A percentile compares a stretch with the other conserved stretches of the same genome.
phyloP scores from a whole-genome alignment of 1,140 invertebrate species.

The Teleopsis dalmanni region DNA sequence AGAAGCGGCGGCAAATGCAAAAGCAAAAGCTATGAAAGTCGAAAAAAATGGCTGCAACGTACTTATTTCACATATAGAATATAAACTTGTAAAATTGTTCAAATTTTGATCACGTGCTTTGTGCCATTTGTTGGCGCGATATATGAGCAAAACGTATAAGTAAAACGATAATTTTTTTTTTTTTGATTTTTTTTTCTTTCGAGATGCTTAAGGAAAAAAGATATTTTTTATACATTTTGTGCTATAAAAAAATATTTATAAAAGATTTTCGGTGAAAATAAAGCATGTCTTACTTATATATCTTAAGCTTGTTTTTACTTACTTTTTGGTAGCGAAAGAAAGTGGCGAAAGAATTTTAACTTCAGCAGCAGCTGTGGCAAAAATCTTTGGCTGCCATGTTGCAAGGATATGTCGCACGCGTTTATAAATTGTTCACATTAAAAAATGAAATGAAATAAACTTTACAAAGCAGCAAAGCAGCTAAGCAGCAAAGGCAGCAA shows the following conservation, averaged over 20 bases:
- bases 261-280: no score
- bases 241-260: no score
- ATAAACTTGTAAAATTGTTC: background rate
- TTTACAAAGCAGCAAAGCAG: no score
- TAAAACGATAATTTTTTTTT: background rate
- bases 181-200: no score
- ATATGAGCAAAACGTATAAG: conserved; percentile 10
- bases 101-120: conserved; percentile 34
- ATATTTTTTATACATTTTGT: no score
- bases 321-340: background rate
- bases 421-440: conserved; percentile 9
- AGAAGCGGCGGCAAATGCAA: no score
- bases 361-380: background rate
- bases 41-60: no score
- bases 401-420: background rate
- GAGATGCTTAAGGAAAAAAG: no score
- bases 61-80: background rate
- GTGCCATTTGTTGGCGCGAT: conserved; percentile 26
- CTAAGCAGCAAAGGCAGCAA: no score
- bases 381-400: background rate
- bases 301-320: background rate
- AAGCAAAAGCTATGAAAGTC: no score
- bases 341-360: conserved; percentile 1
- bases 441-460: no score
- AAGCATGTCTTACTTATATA: background rate